phyloP scores from a whole-genome alignment of 2,888 invertebrate genomes.

The Patella depressa region DNA sequence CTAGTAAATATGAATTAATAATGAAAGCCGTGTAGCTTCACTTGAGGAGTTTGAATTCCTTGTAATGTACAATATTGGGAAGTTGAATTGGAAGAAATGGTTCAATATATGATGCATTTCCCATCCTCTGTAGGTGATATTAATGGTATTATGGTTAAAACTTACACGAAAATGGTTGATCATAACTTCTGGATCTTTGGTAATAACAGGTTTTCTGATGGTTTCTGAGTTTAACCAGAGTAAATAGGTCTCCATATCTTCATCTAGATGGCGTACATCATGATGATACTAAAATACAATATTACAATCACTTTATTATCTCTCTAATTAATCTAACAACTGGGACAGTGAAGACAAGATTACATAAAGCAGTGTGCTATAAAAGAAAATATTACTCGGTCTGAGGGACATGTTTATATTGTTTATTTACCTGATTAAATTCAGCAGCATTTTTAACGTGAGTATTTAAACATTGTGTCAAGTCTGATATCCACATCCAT shows the following conservation, averaged over 20 bases:
- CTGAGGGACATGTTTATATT: not conserved
- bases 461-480: slow-evolving; percentile 58
- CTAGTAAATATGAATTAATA: too few relatives aligned
- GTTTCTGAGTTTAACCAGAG: slow-evolving; percentile 54
- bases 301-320: not conserved
- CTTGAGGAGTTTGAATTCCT: too few relatives aligned
- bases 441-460: slow-evolving; percentile 63
- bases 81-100: too few relatives aligned
- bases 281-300: slow-evolving; percentile 55
- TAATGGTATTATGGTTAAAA: too few relatives aligned
- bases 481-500: slow-evolving; percentile 63
- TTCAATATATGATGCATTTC: too few relatives aligned
- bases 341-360: too few relatives aligned
- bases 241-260: slow-evolving; percentile 57
- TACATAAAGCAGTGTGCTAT: too few relatives aligned
- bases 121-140: too few relatives aligned
- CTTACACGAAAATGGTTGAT: slow-evolving; percentile 55
- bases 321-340: too few relatives aligned
- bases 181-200: slow-evolving; percentile 52
- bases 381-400: too few relatives aligned
- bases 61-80: too few relatives aligned
- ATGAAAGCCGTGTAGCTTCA: too few relatives aligned
- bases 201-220: slow-evolving; percentile 50
- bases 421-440: slow-evolving; percentile 62
- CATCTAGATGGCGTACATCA: slow-evolving; percentile 54